These are phyloP conservation scores for Triplophysa dalaica DNA, from an alignment of 2,113 vertebrate genomes.

Conservation along the genomic window DNA sequence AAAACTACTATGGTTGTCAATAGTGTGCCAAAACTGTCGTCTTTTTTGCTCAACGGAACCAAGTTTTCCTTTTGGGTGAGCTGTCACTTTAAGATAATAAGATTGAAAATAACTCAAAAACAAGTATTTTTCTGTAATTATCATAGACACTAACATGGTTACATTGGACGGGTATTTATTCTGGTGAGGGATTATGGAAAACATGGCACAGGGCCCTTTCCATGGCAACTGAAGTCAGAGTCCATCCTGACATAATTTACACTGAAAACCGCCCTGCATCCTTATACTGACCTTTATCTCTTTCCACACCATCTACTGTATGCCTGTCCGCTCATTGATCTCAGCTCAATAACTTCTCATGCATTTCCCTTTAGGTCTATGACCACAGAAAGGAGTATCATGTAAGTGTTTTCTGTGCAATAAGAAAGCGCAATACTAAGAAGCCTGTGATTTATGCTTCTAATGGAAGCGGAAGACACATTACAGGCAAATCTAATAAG, in stretches of 20 bases:
- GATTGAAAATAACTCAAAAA: background rate
- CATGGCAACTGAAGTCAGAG: background rate
- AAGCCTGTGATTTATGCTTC: slow-evolving; percentile 49
- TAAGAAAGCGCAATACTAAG: slow-evolving; percentile 3
- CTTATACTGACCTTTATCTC: slow-evolving; percentile 22
- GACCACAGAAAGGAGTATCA: slow-evolving; percentile 13
- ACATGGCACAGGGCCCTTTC: slow-evolving; percentile 18
- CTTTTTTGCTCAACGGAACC: no score
- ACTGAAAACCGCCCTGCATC: slow-evolving; percentile 29
- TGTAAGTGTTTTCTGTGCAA: no score
- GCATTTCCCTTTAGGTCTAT: background rate
- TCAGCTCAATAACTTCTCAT: background rate
- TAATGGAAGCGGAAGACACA: slow-evolving; percentile 36
- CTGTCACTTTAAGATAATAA: background rate
- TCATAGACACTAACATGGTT: no score
- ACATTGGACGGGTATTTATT: no score
- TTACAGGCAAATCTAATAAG: slow-evolving; percentile 66
- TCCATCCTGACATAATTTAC: slow-evolving; percentile 25
- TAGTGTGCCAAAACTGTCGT: no score
- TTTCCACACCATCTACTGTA: background rate
- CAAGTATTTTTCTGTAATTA: background rate
- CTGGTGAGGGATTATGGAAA: slow-evolving; percentile 15
- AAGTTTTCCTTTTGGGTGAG: no score
- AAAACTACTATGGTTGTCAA: no score
- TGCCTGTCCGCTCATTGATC: background rate